Percentiles rank a stretch among this genome's conserved stretches.
phyloP scores from a whole-genome alignment of 2,113 vertebrate genomes.

The Pungitius pungitius region DNA sequence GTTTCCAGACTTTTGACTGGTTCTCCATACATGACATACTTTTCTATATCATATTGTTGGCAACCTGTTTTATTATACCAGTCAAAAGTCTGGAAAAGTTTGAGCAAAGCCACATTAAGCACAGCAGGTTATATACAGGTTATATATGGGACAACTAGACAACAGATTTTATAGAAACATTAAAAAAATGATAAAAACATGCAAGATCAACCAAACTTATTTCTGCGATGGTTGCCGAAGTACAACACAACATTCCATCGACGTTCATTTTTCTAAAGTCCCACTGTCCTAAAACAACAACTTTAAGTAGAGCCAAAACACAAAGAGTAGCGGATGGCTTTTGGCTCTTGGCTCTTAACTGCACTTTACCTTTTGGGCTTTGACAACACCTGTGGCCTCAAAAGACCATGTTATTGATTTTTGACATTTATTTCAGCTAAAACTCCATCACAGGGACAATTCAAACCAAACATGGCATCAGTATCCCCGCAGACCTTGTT shows the following conservation, averaged over 20 bases:
- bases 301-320: not conserved
- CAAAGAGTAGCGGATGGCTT: not conserved
- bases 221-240: not conserved
- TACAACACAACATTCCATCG: not conserved
- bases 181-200: conserved; percentile 20
- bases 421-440: not conserved
- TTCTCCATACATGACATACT: not conserved
- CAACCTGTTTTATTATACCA: not conserved
- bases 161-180: conserved; percentile 11
- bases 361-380: not conserved
- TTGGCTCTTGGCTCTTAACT: not conserved
- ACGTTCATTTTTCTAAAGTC: not conserved
- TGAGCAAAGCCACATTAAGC: conserved; percentile 24
- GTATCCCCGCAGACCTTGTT: not conserved
- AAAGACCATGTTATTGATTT: not conserved
- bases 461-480: not conserved
- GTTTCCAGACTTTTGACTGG: too few species aligned
- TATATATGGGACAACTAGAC: conserved; percentile 13
- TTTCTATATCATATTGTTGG: not conserved
- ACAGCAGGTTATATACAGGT: not conserved
- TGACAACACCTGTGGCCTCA: not conserved
- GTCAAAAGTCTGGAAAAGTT: too few species aligned
- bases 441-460: not conserved
- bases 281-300: not conserved
- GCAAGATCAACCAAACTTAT: not conserved